Evolutionary conservation across 2,113 vertebrate genomes (phyloP).

Genomic region (Neodon shergylaensis): DNA sequence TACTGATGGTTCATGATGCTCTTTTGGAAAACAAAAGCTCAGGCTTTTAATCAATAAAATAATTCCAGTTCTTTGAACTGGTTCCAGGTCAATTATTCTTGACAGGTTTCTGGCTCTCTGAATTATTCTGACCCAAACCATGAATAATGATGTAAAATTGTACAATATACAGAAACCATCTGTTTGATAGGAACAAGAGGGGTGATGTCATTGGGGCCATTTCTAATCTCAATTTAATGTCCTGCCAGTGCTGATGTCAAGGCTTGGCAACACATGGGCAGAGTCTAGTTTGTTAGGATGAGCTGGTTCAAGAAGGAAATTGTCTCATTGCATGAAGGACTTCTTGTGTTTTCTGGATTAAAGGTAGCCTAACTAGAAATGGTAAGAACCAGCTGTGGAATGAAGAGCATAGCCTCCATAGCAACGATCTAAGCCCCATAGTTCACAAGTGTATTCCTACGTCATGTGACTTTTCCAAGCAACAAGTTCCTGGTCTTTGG

Average conservation of each 20-base stretch:
- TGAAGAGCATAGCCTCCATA: not conserved
- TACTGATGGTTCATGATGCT: slow-evolving; percentile 84
- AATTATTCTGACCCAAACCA: slow-evolving; percentile 85
- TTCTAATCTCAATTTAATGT: slow-evolving; percentile 86
- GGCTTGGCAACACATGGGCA: slow-evolving; percentile 81
- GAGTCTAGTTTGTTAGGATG: slow-evolving; percentile 66
- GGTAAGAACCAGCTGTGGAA: not conserved
- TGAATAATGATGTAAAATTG: slow-evolving; percentile 90
- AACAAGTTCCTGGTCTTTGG: not conserved
- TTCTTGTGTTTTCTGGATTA: not conserved
- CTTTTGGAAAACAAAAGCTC: slow-evolving; percentile 82
- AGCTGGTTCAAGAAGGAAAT: slow-evolving; percentile 71
- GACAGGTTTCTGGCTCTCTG: slow-evolving; percentile 87
- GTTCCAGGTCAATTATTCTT: slow-evolving; percentile 88
- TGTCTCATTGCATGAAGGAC: slow-evolving; percentile 1
- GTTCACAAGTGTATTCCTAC: not conserved
- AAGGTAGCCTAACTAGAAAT: slow-evolving; percentile 6
- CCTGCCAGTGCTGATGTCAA: slow-evolving; percentile 90
- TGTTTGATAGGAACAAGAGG: slow-evolving; percentile 85
- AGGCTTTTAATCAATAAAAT: slow-evolving; percentile 88
- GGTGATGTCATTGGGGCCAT: slow-evolving; percentile 87
- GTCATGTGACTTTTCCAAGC: not conserved
- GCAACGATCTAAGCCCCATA: accelerated
- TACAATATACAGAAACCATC: slow-evolving; percentile 91
- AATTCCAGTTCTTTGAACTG: slow-evolving; percentile 86